Conservation (phyloP, 2,888 invertebrate genomes). For the Dione juno region DNA sequence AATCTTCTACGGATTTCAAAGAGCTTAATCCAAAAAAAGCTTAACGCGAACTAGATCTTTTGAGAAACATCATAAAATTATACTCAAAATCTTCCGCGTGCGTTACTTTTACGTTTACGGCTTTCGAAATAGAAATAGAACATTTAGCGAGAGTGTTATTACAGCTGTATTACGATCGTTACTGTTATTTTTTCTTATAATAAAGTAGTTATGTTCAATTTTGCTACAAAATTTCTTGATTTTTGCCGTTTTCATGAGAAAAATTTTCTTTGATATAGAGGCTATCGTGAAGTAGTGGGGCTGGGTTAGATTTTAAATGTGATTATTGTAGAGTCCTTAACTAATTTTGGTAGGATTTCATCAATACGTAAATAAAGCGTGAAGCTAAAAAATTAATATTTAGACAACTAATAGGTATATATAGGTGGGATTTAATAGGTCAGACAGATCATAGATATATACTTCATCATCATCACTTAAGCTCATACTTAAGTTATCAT, state of each 20-base stretch:
- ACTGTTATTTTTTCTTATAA: conserved; percentile 51
- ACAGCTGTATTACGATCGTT: conserved; percentile 48
- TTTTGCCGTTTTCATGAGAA: background rate
- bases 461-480: too few species aligned
- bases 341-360: too few species aligned
- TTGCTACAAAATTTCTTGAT: conserved; percentile 10
- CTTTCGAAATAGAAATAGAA: conserved; percentile 44
- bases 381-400: too few species aligned
- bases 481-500: too few species aligned
- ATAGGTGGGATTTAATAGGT: too few species aligned
- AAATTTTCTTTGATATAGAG: too few species aligned
- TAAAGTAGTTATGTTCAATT: conserved; percentile 35
- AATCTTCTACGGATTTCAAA: background rate
- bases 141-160: conserved; percentile 47
- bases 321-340: too few species aligned
- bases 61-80: conserved; percentile 25
- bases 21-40: background rate
- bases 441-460: too few species aligned
- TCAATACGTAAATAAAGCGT: too few species aligned
- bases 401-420: too few species aligned
- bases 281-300: too few species aligned
- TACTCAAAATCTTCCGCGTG: conserved; percentile 32
- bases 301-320: too few species aligned
- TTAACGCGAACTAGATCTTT: background rate
- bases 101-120: conserved; percentile 31